Base-by-base conservation (phyloP, 2,113 vertebrate genomes). In the Chaetura pelagica region DNA sequence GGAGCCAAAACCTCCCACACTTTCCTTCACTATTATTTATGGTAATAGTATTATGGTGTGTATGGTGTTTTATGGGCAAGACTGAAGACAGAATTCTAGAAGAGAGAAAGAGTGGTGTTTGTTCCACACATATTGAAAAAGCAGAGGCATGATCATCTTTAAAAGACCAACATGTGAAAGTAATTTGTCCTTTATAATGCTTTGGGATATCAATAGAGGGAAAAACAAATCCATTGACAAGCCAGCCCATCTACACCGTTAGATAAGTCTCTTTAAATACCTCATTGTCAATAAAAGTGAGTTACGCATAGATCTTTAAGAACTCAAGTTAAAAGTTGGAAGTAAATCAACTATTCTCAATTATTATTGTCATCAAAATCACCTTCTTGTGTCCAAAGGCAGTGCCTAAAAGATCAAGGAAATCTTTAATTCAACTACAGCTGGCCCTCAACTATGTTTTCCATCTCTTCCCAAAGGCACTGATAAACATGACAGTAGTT, bases 21-120 rank as follows among this genome's bases (percentile, higher is more conserved):
- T 96, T 94, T 84, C 93, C 93, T 90, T 80, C 86, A 84, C 90
- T 96, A 72, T 96, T 97, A 97, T 97, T 97, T 96, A 97, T 86
- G 92, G 91, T 95, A 94, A 95, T 84, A 91, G 87, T 59, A 85
- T 95, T 95, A 93, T 58, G 84, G 93, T 76, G 75, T 74, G 57
- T 80, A 96, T 16, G 5, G 92, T 54, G 72, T 83, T 94, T 92
- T 94, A 96, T 72, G 81, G 79, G 95, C 79, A 95, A 84, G 75
- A 88, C 84, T 93, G 63, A 94, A 83, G 67, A 83, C 84, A 90
- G 75, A 91, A 85, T 59, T 93, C 59, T 86, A 96, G 67, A 89
- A 91, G 34, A 59, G 15, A 80, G 42, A 89, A 91, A 84, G 62
- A 85, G 55, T n/a, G 51, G 59, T 44, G 78, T 22, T 96, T 95